phyloP scores from a whole-genome alignment of 35 echinoderm and acorn worm species.

The Anneissia japonica region DNA sequence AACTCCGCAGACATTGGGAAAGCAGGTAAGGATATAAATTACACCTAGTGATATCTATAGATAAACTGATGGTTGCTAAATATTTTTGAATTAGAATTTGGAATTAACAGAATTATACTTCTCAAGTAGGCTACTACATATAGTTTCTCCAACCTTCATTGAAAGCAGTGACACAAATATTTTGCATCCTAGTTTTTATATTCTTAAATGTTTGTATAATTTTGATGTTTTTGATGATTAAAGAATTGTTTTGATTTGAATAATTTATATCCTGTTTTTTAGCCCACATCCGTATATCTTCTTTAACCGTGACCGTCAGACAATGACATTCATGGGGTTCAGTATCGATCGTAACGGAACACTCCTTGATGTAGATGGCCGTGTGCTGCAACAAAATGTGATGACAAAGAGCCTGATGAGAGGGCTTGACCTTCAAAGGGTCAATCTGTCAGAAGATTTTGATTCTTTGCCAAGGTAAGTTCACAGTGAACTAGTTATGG shows the following conservation, averaged over 20 bases:
- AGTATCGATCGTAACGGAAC: slow-evolving; percentile 10
- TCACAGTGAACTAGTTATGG: too few species aligned
- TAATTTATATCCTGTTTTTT: background rate
- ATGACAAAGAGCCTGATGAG: slow-evolving; percentile 4
- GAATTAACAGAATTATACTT: too few species aligned
- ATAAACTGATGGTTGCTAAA: too few species aligned
- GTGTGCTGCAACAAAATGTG: background rate
- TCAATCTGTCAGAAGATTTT: slow-evolving; percentile 24
- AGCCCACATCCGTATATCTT: slow-evolving; percentile 36
- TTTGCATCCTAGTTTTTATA: too few species aligned
- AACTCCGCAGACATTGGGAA: background rate
- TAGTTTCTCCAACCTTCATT: too few species aligned
- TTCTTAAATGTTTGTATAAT: too few species aligned
- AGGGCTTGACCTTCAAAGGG: background rate
- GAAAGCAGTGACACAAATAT: too few species aligned
- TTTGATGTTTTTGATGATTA: too few species aligned
- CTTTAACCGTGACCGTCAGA: slow-evolving; percentile 3
- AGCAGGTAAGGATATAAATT: background rate
- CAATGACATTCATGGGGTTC: slow-evolving; percentile 16
- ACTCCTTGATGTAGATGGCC: too few species aligned
- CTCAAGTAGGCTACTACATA: too few species aligned
- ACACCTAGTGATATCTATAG: background rate
- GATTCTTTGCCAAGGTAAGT: slow-evolving; percentile 10
- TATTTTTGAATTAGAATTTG: too few species aligned
- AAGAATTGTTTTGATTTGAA: background rate